These are phyloP conservation scores for Neuroterus valhalla DNA, from an alignment of 1,140 invertebrate genomes.

Conservation along the genomic window DNA sequence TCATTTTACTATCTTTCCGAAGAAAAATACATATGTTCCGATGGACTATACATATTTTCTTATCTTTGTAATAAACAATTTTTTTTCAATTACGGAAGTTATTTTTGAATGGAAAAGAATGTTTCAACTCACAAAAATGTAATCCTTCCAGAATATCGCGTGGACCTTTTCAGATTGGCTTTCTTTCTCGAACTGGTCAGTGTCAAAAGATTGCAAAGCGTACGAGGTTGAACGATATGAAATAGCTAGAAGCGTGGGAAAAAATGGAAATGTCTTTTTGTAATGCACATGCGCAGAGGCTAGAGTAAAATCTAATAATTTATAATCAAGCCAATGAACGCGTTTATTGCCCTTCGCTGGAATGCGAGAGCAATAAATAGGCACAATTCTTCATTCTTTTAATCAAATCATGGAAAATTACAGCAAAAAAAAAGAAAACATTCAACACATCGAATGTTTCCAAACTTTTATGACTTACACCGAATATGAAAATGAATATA, in stretches of 20 bases:
- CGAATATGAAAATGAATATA: too few species aligned
- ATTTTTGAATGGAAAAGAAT: background rate
- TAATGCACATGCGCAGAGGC: constrained; percentile 19
- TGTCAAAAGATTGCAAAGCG: constrained; percentile 22
- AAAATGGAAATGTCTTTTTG: constrained; percentile 18
- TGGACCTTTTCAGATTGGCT: background rate
- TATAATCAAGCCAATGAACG: constrained; percentile 37
- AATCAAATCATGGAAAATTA: background rate
- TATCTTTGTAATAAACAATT: too few species aligned
- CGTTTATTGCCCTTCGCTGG: constrained; percentile 34
- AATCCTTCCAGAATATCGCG: too few species aligned
- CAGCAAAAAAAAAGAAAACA: too few species aligned
- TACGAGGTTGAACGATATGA: constrained; percentile 13
- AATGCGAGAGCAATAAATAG: background rate
- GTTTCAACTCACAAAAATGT: constrained; percentile 2
- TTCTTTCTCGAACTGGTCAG: constrained; percentile 24
- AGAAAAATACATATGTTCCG: too few species aligned
- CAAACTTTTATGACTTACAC: too few species aligned
- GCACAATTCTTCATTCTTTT: background rate
- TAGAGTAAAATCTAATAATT: constrained; percentile 6
- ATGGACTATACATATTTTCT: too few species aligned
- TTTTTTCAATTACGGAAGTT: too few species aligned
- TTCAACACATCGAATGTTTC: too few species aligned
- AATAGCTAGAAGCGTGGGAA: constrained; percentile 20
- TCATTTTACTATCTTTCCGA: too few species aligned